Conservation (phyloP, 1,140 invertebrate genomes). For the Drosophila ambigua region DNA sequence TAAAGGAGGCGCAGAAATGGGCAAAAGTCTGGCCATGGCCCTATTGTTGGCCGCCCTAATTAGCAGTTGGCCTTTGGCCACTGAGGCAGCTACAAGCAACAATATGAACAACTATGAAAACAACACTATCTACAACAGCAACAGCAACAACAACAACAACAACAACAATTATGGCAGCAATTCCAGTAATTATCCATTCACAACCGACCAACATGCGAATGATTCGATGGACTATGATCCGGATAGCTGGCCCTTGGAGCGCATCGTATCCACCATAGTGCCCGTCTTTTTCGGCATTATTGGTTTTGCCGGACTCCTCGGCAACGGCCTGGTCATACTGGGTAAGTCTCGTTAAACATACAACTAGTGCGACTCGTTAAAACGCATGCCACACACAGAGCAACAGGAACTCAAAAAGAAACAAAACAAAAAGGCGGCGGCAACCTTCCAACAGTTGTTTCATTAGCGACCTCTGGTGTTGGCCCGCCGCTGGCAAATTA, state of each 20-base stretch:
- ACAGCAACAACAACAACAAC: slow-evolving; percentile 12
- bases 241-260: slow-evolving; percentile 63
- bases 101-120: slow-evolving; percentile 5
- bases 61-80: slow-evolving; percentile 12
- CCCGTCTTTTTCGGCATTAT: slow-evolving; percentile 85
- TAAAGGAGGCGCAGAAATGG: background rate
- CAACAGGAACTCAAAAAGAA: background rate
- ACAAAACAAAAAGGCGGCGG: slow-evolving; percentile 5
- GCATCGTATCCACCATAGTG: slow-evolving; percentile 84
- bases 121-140: background rate
- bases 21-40: slow-evolving; percentile 1
- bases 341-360: slow-evolving; percentile 58
- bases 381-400: too few relatives aligned
- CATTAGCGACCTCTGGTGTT: slow-evolving; percentile 48
- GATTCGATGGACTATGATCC: slow-evolving; percentile 40
- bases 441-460: slow-evolving; percentile 37
- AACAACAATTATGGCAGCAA: too few relatives aligned
- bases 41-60: slow-evolving; percentile 12
- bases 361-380: too few relatives aligned
- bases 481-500: slow-evolving; percentile 46
- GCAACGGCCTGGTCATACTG: slow-evolving; percentile 94
- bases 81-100: background rate
- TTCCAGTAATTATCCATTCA: slow-evolving; percentile 16
- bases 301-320: slow-evolving; percentile 93
- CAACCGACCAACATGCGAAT: slow-evolving; percentile 34